phyloP scores from a whole-genome alignment of 2,113 vertebrate species.

The Oreochromis spilurus region DNA sequence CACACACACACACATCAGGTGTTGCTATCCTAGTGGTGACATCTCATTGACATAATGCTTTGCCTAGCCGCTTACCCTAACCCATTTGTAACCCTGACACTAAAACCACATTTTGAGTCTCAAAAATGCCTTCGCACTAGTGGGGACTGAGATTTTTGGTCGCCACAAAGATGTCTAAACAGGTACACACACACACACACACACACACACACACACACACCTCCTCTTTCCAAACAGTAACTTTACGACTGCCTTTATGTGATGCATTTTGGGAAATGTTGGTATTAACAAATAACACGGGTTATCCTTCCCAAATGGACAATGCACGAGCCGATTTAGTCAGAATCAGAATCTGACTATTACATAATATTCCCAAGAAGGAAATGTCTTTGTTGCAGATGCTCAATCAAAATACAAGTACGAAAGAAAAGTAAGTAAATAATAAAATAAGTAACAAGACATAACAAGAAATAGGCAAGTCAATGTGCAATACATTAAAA shows the following conservation, averaged over 20 bases:
- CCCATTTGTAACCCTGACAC: not conserved
- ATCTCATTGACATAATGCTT: not conserved
- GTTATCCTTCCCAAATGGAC: not conserved
- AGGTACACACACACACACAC: not conserved
- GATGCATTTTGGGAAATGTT: not conserved
- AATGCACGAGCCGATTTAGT: not conserved
- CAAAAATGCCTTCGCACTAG: not conserved
- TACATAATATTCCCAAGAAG: not conserved
- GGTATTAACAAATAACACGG: not conserved
- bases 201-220: not conserved
- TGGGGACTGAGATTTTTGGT: not conserved
- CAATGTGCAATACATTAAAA: not conserved
- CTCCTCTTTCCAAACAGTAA: not conserved
- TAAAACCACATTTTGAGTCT: not conserved
- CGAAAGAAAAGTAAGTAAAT: not conserved
- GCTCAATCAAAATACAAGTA: not conserved
- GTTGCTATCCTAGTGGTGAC: not conserved
- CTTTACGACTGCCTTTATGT: not conserved
- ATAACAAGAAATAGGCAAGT: not conserved
- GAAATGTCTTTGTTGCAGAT: accelerated
- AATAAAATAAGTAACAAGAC: not conserved
- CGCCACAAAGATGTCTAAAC: not conserved
- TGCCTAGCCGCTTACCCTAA: not conserved
- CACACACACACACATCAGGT: not conserved
- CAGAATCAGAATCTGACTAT: not conserved